These are phyloP conservation scores for Pyrochroa serraticornis DNA, from an alignment of 2,888 invertebrate genomes.

Conservation along the genomic window DNA sequence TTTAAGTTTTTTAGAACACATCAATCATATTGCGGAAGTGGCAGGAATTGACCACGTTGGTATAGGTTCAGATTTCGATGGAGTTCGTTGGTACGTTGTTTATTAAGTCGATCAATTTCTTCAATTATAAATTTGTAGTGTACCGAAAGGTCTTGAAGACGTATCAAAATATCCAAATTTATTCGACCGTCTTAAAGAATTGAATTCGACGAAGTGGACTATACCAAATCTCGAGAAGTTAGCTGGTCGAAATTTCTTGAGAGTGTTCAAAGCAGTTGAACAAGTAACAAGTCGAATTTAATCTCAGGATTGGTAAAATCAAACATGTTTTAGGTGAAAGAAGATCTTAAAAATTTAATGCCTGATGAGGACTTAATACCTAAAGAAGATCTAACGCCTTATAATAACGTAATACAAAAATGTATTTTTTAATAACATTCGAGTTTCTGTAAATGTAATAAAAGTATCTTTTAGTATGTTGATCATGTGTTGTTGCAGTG, in stretches of 20 bases:
- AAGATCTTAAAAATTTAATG: slow-evolving; percentile 10
- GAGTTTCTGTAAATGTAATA: no score
- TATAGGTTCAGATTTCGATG: slow-evolving; percentile 63
- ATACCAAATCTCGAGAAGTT: slow-evolving; percentile 58
- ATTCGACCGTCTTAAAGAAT: slow-evolving; percentile 57
- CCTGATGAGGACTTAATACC: slow-evolving; percentile 7
- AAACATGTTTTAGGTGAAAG: slow-evolving; percentile 6
- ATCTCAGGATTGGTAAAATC: background rate
- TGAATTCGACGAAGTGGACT: slow-evolving; percentile 52
- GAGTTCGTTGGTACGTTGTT: slow-evolving; percentile 51
- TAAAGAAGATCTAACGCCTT: background rate
- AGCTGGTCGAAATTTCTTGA: slow-evolving; percentile 59
- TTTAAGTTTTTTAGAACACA: slow-evolving; percentile 57
- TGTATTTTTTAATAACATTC: no score
- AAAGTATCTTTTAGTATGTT: no score
- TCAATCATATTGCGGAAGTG: slow-evolving; percentile 60
- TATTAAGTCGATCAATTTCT: slow-evolving; percentile 31
- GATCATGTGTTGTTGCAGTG: no score
- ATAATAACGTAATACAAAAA: no score
- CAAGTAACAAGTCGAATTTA: slow-evolving; percentile 29
- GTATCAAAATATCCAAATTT: slow-evolving; percentile 74
- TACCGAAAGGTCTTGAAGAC: slow-evolving; percentile 71
- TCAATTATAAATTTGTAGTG: slow-evolving; percentile 55
- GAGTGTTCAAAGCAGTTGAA: slow-evolving; percentile 57
- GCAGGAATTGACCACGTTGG: slow-evolving; percentile 62